Percentiles rank a stretch among this genome's conserved stretches.
These are phyloP conservation scores for Molorchus minor DNA, from an alignment of 2,888 invertebrate genomes.

Conservation along the genomic window DNA sequence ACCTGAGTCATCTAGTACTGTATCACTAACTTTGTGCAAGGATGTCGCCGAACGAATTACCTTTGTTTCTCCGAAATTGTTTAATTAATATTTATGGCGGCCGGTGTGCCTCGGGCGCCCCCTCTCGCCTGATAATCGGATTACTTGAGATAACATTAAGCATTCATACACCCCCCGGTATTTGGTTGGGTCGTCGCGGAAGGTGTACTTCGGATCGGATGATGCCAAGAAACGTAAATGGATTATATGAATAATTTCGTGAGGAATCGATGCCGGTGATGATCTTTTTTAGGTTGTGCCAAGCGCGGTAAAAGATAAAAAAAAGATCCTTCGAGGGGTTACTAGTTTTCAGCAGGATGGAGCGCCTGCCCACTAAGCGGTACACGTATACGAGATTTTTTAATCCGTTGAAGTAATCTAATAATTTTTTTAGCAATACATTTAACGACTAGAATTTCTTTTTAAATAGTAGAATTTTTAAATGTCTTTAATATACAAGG, in stretches of 20 bases:
- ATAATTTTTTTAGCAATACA: no score
- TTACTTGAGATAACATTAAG: conserved; percentile 34
- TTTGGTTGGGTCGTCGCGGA: not conserved
- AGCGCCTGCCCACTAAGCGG: no score
- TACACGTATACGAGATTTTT: no score
- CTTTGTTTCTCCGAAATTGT: conserved; percentile 36
- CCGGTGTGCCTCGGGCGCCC: conserved; percentile 34
- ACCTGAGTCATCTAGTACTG: no score
- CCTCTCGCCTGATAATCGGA: conserved; percentile 39
- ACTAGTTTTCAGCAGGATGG: no score
- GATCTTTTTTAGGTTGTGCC: not conserved
- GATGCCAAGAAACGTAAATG: not conserved
- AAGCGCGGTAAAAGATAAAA: no score
- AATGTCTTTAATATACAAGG: no score
- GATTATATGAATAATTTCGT: not conserved
- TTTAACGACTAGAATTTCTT: no score
- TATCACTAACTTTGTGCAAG: no score
- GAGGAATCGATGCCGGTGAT: not conserved
- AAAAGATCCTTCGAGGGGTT: no score
- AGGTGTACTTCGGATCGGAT: conserved; percentile 9
- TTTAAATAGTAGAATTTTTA: no score
- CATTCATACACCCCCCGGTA: conserved; percentile 24
- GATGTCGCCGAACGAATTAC: conserved; percentile 20
- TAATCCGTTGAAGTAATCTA: no score
- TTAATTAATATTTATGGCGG: conserved; percentile 45